phyloP scores from a whole-genome alignment of 2,797 vertebrate species.

The Xenentodon cancila region DNA sequence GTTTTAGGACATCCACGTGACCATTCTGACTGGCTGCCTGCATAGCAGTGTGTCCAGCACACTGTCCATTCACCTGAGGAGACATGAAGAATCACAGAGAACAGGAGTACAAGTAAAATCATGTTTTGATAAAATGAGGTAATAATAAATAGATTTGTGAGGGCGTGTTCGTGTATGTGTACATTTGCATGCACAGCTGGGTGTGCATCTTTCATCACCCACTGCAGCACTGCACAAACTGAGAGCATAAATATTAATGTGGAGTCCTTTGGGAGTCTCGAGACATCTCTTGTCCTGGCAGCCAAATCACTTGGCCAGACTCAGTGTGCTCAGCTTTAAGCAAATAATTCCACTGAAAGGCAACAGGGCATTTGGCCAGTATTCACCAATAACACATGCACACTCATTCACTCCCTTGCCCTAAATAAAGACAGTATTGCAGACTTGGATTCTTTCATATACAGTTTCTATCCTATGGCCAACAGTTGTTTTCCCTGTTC shows the following conservation, averaged over 20 bases:
- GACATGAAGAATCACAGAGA: slow-evolving; percentile 24
- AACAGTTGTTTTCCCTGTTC: slow-evolving; percentile 33
- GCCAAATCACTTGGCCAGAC: slow-evolving; percentile 75
- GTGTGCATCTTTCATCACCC: slow-evolving; percentile 69
- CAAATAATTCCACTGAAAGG: slow-evolving; percentile 82
- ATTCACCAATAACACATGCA: slow-evolving; percentile 55
- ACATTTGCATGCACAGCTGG: slow-evolving; percentile 36
- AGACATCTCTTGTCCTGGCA: slow-evolving; percentile 83
- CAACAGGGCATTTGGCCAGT: slow-evolving; percentile 77
- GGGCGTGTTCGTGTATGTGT: slow-evolving; percentile 30
- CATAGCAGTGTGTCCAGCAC: slow-evolving; percentile 99
- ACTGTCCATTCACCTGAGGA: slow-evolving; percentile 93
- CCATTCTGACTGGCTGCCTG: slow-evolving; percentile 99
- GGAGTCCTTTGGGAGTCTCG: slow-evolving; percentile 76
- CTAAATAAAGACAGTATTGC: slow-evolving; percentile 51
- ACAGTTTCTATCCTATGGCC: slow-evolving; percentile 33
- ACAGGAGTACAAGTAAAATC: slow-evolving; percentile 1
- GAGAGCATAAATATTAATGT: slow-evolving; percentile 82
- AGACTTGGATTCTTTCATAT: slow-evolving; percentile 44
- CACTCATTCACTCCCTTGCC: slow-evolving; percentile 34
- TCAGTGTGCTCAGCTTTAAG: slow-evolving; percentile 74
- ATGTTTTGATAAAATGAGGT: slow-evolving; percentile 36
- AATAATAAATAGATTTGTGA: slow-evolving; percentile 28
- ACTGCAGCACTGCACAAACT: slow-evolving; percentile 81
- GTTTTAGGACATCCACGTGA: slow-evolving; percentile 96